Percentiles rank a stretch among this genome's conserved stretches.
Conservation (phyloP, 1,140 invertebrate genomes). For the Drosophila mojavensis region DNA sequence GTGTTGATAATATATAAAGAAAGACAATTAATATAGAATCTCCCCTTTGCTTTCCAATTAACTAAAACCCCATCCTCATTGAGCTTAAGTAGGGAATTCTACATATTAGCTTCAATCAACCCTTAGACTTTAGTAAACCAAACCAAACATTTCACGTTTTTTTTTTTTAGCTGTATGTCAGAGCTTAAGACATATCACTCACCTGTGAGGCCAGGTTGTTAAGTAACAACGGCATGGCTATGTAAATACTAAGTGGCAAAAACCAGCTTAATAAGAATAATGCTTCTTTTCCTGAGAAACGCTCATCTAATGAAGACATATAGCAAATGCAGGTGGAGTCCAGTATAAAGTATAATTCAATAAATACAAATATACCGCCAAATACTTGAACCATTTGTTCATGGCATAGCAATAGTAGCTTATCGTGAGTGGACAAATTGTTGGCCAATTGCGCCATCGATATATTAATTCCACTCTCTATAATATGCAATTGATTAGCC, state of each 20-base stretch:
- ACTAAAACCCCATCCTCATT: too few species aligned
- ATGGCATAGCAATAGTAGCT: slow-evolving; percentile 26
- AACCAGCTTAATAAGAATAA: neutral
- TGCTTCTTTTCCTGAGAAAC: neutral
- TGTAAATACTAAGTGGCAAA: slow-evolving; percentile 5
- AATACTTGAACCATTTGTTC: slow-evolving; percentile 13
- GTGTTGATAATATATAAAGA: too few species aligned
- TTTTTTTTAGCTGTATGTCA: too few species aligned
- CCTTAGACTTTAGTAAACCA: too few species aligned
- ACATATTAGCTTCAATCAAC: too few species aligned
- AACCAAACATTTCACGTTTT: too few species aligned
- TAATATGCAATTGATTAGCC: neutral
- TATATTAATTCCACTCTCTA: neutral
- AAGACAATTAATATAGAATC: too few species aligned
- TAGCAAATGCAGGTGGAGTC: slow-evolving; percentile 15
- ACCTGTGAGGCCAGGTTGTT: slow-evolving; percentile 23
- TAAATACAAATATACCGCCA: slow-evolving; percentile 7
- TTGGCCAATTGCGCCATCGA: neutral
- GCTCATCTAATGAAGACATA: neutral
- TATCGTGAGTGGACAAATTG: slow-evolving; percentile 5
- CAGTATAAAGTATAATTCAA: slow-evolving; percentile 3
- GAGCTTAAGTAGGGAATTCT: too few species aligned
- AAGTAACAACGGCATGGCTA: slow-evolving; percentile 9
- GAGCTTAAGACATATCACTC: neutral
- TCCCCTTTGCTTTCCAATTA: too few species aligned